phyloP scores from a whole-genome alignment of 2,888 invertebrate species.

The Geophilus truncorum region DNA sequence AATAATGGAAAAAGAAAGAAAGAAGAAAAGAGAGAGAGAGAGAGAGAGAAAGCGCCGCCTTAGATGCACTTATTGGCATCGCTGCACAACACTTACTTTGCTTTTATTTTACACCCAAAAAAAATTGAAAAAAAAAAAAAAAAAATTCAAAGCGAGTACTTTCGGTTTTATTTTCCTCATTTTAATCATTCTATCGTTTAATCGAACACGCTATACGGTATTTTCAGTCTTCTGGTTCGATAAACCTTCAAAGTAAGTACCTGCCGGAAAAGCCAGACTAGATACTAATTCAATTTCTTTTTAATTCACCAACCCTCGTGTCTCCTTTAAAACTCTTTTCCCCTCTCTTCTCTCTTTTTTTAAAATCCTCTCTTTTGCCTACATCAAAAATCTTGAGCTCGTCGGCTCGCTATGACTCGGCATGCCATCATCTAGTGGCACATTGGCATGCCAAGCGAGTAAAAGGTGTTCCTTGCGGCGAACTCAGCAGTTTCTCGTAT shows the following conservation, averaged over 20 bases:
- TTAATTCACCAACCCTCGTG: not conserved
- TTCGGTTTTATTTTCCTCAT: not conserved
- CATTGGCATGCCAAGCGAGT: constrained; percentile 27
- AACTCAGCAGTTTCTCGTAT: constrained; percentile 27
- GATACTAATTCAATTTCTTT: constrained; percentile 1
- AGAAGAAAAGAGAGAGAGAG: not conserved
- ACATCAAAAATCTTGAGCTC: constrained; percentile 21
- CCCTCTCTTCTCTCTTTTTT: constrained; percentile 25
- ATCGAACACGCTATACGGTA: not conserved
- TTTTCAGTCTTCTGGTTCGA: not conserved
- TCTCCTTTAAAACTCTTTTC: not conserved
- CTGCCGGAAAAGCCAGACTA: not conserved
- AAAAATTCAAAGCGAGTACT: not conserved
- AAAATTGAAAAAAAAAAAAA: not conserved
- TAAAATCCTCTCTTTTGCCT: not conserved
- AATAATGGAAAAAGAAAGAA: not conserved
- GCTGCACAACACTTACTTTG: not conserved
- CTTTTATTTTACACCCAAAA: not conserved
- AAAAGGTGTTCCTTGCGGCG: constrained; percentile 25
- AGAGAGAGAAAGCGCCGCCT: not conserved
- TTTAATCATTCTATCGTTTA: not conserved
- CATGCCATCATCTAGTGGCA: constrained; percentile 27
- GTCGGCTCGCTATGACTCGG: not conserved
- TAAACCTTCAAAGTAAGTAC: not conserved
- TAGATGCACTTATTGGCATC: not conserved